Base-by-base conservation (phyloP, 2,797 vertebrate species). In the Anas flavirostris region DNA sequence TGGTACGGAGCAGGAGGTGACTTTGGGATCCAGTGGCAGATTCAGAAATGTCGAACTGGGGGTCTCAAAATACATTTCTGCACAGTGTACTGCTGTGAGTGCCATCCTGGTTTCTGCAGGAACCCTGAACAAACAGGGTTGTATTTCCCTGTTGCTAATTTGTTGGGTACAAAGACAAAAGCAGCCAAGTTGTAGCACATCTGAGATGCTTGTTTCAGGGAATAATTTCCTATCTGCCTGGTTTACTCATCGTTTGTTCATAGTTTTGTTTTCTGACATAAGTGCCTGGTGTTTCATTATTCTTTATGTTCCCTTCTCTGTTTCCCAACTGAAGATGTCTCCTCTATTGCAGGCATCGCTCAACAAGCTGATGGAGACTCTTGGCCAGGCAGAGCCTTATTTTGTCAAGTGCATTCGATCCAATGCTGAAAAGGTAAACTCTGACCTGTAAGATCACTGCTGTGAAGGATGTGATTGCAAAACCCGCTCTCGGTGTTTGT, bases 401-500 rank as follows among this genome's bases (percentile, higher is more conserved):
- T 99, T 99, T 98, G 99, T 99, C 95, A 99, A 99, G 96, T 99
- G 99, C 95, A 99, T 99, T 97, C 99, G 99, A 72, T 99, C 99
- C 89, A 99, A 99, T 9, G 99, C 99, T 5, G 99, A 99, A 72
- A 99, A 99, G 99, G 99, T 99, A 98, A 97, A 75, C 55, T 46
- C 44, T 16, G 13, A 16, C 33, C 52, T 1, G 1, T 6, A 43
- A 70, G 46, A 86, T 60, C 0, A 0, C 6, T 4, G 2, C 75
- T 81, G 58, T 69, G 37, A 25, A 52, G 18, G 31, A 29, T 48
- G 37, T 39, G 35, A 29, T 26, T 52, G 37, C 29, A 77, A 39
- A 63, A 77, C n/a, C 21, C 6, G 4, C 5, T 37, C 48, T 39
- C 12, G 3, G 46, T 7, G 12, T 48, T 48, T 28, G 7, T 21